Conservation (phyloP, 2,888 invertebrate genomes). For the Hydriomena furcata region DNA sequence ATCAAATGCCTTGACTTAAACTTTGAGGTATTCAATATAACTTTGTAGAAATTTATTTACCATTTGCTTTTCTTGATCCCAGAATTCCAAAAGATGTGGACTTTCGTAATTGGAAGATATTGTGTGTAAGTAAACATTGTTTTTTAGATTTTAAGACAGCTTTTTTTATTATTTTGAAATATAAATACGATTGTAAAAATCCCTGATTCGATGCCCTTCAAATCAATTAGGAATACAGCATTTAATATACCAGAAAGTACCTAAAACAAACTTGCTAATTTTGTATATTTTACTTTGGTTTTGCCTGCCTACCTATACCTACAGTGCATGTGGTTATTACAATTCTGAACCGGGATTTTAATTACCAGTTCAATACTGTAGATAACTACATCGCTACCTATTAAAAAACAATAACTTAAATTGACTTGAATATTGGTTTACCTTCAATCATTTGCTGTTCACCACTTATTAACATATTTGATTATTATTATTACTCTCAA, state of each 20-base stretch:
- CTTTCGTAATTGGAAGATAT: background rate
- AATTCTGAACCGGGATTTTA: too few species aligned
- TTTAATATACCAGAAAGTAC: background rate
- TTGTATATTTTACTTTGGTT: too few species aligned
- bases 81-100: constrained; percentile 1
- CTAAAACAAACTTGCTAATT: background rate
- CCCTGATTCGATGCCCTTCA: background rate
- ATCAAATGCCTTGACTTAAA: background rate
- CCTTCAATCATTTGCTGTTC: background rate
- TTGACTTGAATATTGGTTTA: background rate
- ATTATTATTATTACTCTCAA: background rate
- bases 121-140: background rate
- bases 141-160: background rate
- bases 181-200: background rate
- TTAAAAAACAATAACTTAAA: too few species aligned
- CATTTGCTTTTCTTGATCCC: background rate
- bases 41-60: background rate
- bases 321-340: too few species aligned
- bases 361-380: too few species aligned
- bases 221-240: background rate
- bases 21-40: background rate
- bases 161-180: background rate
- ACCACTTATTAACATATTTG: background rate
- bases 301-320: too few species aligned
- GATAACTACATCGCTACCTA: too few species aligned